Conservation (phyloP, 2,888 invertebrate genomes). For the Xiphydria camelus region DNA sequence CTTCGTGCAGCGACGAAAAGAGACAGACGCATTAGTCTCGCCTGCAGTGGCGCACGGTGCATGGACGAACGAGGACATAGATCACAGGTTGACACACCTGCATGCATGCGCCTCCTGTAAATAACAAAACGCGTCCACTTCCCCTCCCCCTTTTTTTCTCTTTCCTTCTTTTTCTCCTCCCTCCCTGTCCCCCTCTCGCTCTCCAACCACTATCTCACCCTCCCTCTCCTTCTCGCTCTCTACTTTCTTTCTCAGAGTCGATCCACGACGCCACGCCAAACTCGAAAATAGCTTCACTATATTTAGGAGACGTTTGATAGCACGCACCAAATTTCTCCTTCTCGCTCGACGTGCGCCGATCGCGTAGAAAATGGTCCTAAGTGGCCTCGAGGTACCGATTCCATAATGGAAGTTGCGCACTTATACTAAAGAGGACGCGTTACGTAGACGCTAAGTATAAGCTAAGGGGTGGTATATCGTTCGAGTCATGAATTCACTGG, state of each 20-base stretch:
- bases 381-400: not conserved
- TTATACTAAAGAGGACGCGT: no score
- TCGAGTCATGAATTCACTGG: no score
- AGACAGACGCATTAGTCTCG: not conserved
- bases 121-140: slow-evolving; percentile 9
- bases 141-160: not conserved
- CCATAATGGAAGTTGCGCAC: not conserved
- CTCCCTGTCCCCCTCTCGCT: not conserved
- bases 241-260: not conserved
- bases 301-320: slow-evolving; percentile 1
- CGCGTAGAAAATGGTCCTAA: not conserved
- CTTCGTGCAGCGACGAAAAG: no score
- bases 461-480: no score
- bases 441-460: no score
- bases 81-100: slow-evolving; percentile 28
- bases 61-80: not conserved
- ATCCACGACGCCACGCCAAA: not conserved
- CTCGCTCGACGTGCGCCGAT: not conserved
- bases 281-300: not conserved
- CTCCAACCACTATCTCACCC: no score
- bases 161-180: slow-evolving; percentile 6
- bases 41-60: no score
- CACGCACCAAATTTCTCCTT: slow-evolving; percentile 1
- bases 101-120: slow-evolving; percentile 28
- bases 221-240: slow-evolving; percentile 2